These are phyloP conservation scores for Coenobita brevimanus DNA, from an alignment of 1,140 invertebrate genomes.

Conservation along the genomic window DNA sequence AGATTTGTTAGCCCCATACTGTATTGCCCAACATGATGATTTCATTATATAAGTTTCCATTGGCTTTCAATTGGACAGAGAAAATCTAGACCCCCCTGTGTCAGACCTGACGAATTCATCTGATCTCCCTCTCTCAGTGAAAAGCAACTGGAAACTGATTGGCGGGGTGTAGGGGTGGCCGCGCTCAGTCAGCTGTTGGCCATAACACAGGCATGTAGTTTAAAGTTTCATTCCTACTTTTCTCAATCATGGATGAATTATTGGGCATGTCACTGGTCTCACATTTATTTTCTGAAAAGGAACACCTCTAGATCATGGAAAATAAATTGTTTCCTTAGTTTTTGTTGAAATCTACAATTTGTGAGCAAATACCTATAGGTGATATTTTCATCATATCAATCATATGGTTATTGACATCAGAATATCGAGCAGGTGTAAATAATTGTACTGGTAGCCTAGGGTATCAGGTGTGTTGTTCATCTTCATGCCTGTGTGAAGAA, in stretches of 20 bases:
- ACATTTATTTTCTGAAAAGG: conserved; percentile 7
- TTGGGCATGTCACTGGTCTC: conserved; percentile 13
- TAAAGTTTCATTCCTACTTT: too few relatives aligned
- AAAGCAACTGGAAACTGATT: conserved; percentile 9
- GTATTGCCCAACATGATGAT: too few relatives aligned
- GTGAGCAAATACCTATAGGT: not conserved
- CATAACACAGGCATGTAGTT: not conserved
- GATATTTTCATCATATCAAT: not conserved
- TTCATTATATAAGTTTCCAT: too few relatives aligned
- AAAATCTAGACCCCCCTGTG: not conserved
- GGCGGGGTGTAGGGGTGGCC: not conserved
- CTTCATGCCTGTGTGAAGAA: not conserved
- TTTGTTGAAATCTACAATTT: not conserved
- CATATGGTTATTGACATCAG: not conserved
- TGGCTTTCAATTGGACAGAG: too few relatives aligned
- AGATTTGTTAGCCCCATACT: too few relatives aligned
- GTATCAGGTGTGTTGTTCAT: not conserved
- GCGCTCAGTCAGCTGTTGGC: too few relatives aligned
- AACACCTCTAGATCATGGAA: too few relatives aligned
- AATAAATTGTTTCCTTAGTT: not conserved
- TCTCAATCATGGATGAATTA: conserved; percentile 32
- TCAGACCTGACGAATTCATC: too few relatives aligned
- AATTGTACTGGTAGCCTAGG: not conserved
- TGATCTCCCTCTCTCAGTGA: conserved; percentile 23
- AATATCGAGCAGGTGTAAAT: too few relatives aligned